These are phyloP conservation scores for Cebus imitator DNA, from an alignment of 2,113 vertebrate species.

Conservation along the genomic window DNA sequence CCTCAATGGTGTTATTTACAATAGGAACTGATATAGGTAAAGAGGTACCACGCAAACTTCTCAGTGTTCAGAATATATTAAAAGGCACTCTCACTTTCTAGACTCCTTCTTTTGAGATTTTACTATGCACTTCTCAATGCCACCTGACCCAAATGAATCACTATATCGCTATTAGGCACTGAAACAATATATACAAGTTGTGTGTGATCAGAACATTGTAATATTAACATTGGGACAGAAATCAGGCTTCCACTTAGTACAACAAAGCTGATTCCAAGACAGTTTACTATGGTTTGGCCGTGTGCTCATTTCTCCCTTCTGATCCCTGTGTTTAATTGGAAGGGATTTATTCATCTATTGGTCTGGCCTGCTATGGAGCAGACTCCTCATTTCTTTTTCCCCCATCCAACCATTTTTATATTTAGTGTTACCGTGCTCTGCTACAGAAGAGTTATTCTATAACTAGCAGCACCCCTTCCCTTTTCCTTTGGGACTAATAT, in stretches of 20 bases:
- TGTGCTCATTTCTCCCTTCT: background rate
- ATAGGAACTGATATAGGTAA: background rate
- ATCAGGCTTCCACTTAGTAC: background rate
- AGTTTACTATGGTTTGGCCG: background rate
- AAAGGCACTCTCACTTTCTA: background rate
- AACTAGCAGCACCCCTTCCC: background rate
- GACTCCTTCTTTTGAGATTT: background rate
- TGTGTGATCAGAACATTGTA: background rate
- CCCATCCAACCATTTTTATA: background rate
- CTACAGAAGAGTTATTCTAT: background rate
- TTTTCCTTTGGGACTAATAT: background rate
- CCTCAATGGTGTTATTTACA: background rate
- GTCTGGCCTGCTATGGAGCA: background rate
- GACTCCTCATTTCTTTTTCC: background rate
- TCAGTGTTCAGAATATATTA: background rate
- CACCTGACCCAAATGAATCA: background rate
- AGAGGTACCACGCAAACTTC: background rate
- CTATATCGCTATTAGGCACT: background rate
- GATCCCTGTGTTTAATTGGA: background rate
- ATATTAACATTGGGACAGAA: background rate
- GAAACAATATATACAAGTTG: background rate
- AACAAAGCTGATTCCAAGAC: background rate
- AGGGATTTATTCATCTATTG: background rate
- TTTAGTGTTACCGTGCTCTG: background rate
- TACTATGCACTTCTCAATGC: background rate